Conservation (phyloP, 2,113 vertebrate species). For the Gnathonemus echidnorhynchus region DNA sequence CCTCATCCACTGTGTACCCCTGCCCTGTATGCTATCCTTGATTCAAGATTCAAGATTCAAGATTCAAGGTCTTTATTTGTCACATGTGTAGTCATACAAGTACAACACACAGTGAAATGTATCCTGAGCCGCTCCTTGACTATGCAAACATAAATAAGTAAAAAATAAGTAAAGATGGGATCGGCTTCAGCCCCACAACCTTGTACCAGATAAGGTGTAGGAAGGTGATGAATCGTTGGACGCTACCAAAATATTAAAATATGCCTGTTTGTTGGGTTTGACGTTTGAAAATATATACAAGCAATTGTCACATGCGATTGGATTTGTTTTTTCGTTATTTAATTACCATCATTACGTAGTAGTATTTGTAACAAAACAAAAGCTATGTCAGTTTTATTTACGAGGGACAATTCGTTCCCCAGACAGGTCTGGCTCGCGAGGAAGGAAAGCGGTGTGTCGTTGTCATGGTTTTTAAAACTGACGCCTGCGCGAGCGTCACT, state of each 20-base stretch:
- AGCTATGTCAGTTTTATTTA: neutral
- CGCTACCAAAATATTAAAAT: neutral
- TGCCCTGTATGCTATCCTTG: neutral
- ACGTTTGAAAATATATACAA: neutral
- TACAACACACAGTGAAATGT: too few relatives aligned
- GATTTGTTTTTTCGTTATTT: neutral
- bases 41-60: too few relatives aligned
- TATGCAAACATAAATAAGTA: too few relatives aligned
- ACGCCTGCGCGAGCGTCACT: constrained; percentile 43
- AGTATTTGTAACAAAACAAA: neutral
- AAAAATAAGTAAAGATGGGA: neutral
- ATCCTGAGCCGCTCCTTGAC: too few relatives aligned
- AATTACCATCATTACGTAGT: neutral
- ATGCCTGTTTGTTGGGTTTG: neutral
- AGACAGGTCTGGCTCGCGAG: neutral
- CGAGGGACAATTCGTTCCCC: neutral
- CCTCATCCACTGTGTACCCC: neutral
- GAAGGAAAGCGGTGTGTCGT: constrained; percentile 14
- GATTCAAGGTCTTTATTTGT: too few relatives aligned
- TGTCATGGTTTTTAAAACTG: constrained; percentile 45
- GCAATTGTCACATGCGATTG: neutral
- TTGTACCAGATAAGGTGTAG: neutral
- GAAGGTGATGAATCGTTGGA: neutral
- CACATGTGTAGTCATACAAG: too few relatives aligned
- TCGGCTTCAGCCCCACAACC: neutral